phyloP scores from a whole-genome alignment of 92 coral and sea anemone species.

The Palythoa grandiflora region DNA sequence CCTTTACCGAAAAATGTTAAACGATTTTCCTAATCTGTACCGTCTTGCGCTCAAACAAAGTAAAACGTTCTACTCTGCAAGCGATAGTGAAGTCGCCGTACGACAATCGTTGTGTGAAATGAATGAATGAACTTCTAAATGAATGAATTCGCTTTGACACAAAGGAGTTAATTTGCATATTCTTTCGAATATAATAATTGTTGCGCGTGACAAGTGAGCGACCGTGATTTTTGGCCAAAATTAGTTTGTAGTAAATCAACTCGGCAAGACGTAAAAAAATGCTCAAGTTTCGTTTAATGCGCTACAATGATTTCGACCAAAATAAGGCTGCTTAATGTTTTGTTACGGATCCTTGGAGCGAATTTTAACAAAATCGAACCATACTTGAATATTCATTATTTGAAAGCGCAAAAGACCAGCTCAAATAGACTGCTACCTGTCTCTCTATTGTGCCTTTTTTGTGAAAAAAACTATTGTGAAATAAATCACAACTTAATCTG shows the following conservation, averaged over 20 bases:
- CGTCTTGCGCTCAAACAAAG: background rate
- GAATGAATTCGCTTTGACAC: constrained; percentile 39
- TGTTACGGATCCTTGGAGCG: constrained; percentile 47
- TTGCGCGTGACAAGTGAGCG: constrained; percentile 42
- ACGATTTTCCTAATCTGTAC: background rate
- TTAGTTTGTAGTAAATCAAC: constrained; percentile 11
- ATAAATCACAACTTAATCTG: background rate
- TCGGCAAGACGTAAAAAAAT: background rate
- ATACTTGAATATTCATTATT: constrained; percentile 41
- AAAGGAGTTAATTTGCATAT: constrained; percentile 48
- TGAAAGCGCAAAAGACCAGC: constrained; percentile 30
- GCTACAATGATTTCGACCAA: constrained; percentile 12
- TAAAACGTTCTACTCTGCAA: constrained; percentile 11
- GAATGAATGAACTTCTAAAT: constrained; percentile 41
- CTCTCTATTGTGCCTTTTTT: constrained; percentile 28
- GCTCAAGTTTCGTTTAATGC: background rate
- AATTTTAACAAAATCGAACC: background rate
- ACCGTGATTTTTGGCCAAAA: background rate
- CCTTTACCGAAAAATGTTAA: constrained; percentile 12
- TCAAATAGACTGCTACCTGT: constrained; percentile 11
- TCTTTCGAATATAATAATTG: constrained; percentile 18
- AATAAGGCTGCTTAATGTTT: constrained; percentile 15
- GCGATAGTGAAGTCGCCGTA: constrained; percentile 18
- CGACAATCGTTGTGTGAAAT: constrained; percentile 32
- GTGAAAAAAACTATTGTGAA: constrained; percentile 29